Percentiles rank a stretch among this genome's conserved stretches.
Conservation (phyloP, 1,140 invertebrate species). For the Drosophila guanche region DNA sequence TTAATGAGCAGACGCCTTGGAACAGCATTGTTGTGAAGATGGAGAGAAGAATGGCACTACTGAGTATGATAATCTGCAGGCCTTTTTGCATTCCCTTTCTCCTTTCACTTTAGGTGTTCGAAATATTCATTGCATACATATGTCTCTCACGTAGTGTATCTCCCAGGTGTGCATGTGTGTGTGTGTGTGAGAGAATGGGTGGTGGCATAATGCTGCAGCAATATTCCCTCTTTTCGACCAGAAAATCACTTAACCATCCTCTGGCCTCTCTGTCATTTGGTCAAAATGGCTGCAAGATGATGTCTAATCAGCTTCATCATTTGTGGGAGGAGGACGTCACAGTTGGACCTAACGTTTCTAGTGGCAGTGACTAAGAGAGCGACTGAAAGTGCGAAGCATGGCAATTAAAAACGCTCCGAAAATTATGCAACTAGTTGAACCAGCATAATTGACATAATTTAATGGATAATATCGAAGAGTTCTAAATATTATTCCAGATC, state of each 20-base stretch:
- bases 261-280: background rate
- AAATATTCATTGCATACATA: conserved; percentile 65
- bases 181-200: background rate
- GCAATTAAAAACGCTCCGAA: too few species aligned
- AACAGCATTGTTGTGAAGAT: background rate
- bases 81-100: conserved; percentile 61
- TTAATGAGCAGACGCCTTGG: conserved; percentile 66
- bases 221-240: background rate
- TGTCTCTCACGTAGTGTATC: conserved; percentile 2
- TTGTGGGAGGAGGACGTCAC: background rate
- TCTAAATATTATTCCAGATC: too few species aligned
- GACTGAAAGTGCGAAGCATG: too few species aligned
- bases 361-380: too few species aligned
- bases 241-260: conserved; percentile 16
- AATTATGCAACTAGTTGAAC: too few species aligned
- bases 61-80: conserved; percentile 71
- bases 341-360: too few species aligned
- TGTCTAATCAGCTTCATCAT: conserved; percentile 5
- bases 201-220: conserved; percentile 12
- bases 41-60: conserved; percentile 41
- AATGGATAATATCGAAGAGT: too few species aligned
- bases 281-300: background rate
- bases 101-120: conserved; percentile 62
- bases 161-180: background rate
- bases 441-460: background rate